A percentile compares a stretch with the other conserved stretches of the same genome.
These are phyloP conservation scores for Lucinisca nassula DNA, from an alignment of 2,888 invertebrate species.

Conservation along the genomic window DNA sequence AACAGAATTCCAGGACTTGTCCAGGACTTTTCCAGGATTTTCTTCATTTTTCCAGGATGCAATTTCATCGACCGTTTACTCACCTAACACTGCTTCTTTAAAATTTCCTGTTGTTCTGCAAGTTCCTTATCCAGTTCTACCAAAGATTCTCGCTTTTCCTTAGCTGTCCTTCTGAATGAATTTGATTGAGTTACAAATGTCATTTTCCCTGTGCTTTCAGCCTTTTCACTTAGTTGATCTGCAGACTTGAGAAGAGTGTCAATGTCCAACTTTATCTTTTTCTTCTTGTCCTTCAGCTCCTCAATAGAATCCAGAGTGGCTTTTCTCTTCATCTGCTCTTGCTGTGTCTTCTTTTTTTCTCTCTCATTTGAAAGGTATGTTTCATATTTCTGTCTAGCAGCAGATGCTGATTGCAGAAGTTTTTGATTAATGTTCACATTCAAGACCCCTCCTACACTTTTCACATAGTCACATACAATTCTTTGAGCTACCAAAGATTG, in stretches of 20 bases:
- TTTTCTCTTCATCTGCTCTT: constrained; percentile 30
- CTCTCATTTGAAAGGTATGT: constrained; percentile 33
- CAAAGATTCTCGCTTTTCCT: too few relatives aligned
- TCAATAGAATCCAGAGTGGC: constrained; percentile 24
- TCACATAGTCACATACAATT: constrained; percentile 60
- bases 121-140: too few relatives aligned
- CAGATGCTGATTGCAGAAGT: constrained; percentile 27
- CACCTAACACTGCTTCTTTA: too few relatives aligned
- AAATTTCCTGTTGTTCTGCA: too few relatives aligned
- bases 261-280: constrained; percentile 10
- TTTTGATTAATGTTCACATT: constrained; percentile 46
- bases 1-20: too few relatives aligned
- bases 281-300: constrained; percentile 30
- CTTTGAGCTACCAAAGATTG: constrained; percentile 65
- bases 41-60: too few relatives aligned
- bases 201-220: too few relatives aligned
- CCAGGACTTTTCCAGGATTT: too few relatives aligned
- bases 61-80: too few relatives aligned
- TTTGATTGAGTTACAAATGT: too few relatives aligned
- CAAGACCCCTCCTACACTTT: constrained; percentile 44
- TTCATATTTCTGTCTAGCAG: constrained; percentile 47
- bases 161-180: too few relatives aligned
- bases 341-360: constrained; percentile 1
- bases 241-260: constrained; percentile 12
- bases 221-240: too few relatives aligned